These are phyloP conservation scores for Zoroaster sp. DNA, from an alignment of 53 echinoderm and acorn worm species.

Conservation along the genomic window DNA sequence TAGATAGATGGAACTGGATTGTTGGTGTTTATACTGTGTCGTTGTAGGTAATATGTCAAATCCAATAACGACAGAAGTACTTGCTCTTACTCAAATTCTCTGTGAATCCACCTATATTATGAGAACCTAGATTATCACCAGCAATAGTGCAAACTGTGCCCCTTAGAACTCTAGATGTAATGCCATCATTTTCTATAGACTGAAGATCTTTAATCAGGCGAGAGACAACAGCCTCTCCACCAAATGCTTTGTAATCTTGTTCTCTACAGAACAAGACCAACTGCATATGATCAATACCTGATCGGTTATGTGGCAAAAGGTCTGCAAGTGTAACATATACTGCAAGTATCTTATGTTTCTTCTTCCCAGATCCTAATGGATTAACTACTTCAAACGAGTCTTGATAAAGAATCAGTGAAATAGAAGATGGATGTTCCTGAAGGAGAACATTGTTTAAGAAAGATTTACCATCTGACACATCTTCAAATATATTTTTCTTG, in stretches of 20 bases:
- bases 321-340: slow-evolving; percentile 64
- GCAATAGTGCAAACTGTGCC: slow-evolving; percentile 18
- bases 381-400: slow-evolving; percentile 66
- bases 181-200: slow-evolving; percentile 46
- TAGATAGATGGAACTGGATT: slow-evolving; percentile 17
- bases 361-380: slow-evolving; percentile 64
- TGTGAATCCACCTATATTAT: slow-evolving; percentile 50
- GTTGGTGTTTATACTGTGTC: not conserved
- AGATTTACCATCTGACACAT: slow-evolving; percentile 39
- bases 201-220: slow-evolving; percentile 29
- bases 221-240: slow-evolving; percentile 33
- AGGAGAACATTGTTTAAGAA: slow-evolving; percentile 47
- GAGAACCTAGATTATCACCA: slow-evolving; percentile 51
- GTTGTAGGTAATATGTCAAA: not conserved
- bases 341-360: slow-evolving; percentile 64
- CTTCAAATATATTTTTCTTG: not conserved
- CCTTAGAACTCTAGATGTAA: slow-evolving; percentile 5
- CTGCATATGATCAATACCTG: no score
- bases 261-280: slow-evolving; percentile 57
- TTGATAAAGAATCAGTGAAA: slow-evolving; percentile 57
- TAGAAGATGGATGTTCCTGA: slow-evolving; percentile 41
- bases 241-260: slow-evolving; percentile 46
- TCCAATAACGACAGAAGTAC: slow-evolving; percentile 34
- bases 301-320: slow-evolving; percentile 43
- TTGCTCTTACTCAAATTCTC: slow-evolving; percentile 33